Conservation (phyloP, 37 sponge, comb jelly and placozoan genomes). For the Diacarnus erythraeanus region DNA sequence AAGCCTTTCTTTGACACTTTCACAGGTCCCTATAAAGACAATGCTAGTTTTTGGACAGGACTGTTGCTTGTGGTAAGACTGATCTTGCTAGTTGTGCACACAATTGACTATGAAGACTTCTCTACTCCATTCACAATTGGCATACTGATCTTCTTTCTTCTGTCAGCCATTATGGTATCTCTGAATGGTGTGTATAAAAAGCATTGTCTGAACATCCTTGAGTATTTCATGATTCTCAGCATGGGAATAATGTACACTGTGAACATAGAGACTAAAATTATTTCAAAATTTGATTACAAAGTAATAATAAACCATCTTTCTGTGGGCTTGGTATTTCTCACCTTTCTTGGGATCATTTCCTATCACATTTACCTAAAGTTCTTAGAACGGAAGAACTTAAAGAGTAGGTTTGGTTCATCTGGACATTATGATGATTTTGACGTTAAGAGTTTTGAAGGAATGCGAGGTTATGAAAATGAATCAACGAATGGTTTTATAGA, state of each 20-base stretch:
- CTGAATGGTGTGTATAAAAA: constrained; percentile 7
- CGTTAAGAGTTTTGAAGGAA: not conserved
- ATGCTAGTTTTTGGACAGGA: constrained; percentile 5
- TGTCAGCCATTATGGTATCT: not conserved
- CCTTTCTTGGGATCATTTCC: not conserved
- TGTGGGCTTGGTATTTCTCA: not conserved
- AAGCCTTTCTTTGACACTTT: constrained; percentile 29
- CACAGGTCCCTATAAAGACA: constrained; percentile 5
- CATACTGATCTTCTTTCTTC: not conserved
- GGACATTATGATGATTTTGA: not conserved
- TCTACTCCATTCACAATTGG: not conserved
- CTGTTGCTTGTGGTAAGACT: not conserved
- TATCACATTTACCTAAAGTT: not conserved
- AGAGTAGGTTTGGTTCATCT: too few relatives aligned
- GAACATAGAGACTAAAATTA: not conserved
- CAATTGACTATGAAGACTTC: not conserved
- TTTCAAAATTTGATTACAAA: not conserved
- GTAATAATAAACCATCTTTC: not conserved
- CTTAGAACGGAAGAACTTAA: too few relatives aligned
- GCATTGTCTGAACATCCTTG: not conserved
- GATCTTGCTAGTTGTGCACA: not conserved
- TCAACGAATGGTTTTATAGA: too few relatives aligned
- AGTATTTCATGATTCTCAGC: constrained; percentile 5
- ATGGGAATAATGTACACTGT: not conserved
- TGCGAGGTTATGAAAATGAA: not conserved